These are phyloP conservation scores for Phycodurus eques DNA, from an alignment of 2,113 vertebrate genomes.

Conservation along the genomic window DNA sequence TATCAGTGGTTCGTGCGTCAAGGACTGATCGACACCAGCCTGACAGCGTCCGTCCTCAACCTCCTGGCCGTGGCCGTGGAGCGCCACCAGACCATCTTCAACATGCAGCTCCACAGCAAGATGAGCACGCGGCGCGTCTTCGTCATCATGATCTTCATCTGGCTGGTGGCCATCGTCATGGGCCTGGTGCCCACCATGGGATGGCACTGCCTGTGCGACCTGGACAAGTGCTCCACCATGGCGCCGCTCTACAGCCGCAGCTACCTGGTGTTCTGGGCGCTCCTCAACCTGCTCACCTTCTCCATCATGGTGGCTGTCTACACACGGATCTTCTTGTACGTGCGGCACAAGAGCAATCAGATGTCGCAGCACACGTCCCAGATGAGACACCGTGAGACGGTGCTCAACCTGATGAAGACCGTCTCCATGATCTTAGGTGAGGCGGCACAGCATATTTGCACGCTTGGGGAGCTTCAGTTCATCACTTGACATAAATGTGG, in stretches of 20 bases:
- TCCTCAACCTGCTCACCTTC: slow-evolving; percentile 89
- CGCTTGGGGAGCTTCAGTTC: too few relatives aligned
- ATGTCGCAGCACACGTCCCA: slow-evolving; percentile 86
- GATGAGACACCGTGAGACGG: slow-evolving; percentile 80
- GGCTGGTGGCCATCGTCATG: slow-evolving; percentile 90
- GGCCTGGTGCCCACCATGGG: slow-evolving; percentile 89
- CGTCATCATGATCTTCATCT: slow-evolving; percentile 84
- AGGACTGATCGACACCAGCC: slow-evolving; percentile 89
- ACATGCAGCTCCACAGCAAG: slow-evolving; percentile 92
- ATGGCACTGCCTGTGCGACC: slow-evolving; percentile 92
- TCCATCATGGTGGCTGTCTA: slow-evolving; percentile 90
- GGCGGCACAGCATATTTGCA: slow-evolving; percentile 20
- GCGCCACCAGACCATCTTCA: slow-evolving; percentile 91
- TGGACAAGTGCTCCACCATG: slow-evolving; percentile 84
- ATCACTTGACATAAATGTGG: too few relatives aligned
- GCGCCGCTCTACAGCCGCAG: slow-evolving; percentile 92
- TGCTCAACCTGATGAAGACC: slow-evolving; percentile 94
- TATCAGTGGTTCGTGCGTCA: slow-evolving; percentile 90
- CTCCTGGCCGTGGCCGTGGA: slow-evolving; percentile 91
- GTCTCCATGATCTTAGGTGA: slow-evolving; percentile 94
- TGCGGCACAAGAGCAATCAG: slow-evolving; percentile 86
- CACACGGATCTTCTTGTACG: slow-evolving; percentile 90
- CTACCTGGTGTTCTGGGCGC: slow-evolving; percentile 92
- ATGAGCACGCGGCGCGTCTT: slow-evolving; percentile 89
- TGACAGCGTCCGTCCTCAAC: slow-evolving; percentile 91